Percentiles rank a stretch among this genome's conserved stretches.
Evolutionary conservation across 2,113 vertebrate genomes (phyloP).

Genomic region (Tupaia chinensis): DNA sequence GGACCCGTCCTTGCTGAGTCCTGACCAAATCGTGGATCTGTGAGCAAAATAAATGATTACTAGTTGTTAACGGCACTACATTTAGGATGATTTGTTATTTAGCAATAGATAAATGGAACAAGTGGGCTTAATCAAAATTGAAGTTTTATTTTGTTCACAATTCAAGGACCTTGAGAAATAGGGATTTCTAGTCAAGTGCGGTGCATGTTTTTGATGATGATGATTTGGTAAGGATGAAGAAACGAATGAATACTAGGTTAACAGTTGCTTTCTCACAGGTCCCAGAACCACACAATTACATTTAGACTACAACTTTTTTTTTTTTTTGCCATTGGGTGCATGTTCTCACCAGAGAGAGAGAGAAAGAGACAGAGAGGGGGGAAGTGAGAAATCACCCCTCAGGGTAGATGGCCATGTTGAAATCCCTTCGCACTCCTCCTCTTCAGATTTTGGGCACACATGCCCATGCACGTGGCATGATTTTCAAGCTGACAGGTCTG

Average conservation of each 20-base stretch:
- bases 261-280: background rate
- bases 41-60: background rate
- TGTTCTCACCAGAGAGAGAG: too few relatives aligned
- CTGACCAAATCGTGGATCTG: background rate
- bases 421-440: too few relatives aligned
- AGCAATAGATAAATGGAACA: constrained; percentile 8
- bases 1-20: background rate
- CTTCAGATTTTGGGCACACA: too few relatives aligned
- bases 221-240: background rate
- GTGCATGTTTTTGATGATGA: background rate
- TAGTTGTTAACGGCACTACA: constrained; percentile 21
- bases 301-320: background rate
- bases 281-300: background rate
- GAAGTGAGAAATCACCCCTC: too few relatives aligned
- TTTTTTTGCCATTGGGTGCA: too few relatives aligned
- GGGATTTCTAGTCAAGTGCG: background rate
- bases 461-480: too few relatives aligned
- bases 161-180: background rate
- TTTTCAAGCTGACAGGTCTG: too few relatives aligned
- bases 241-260: background rate
- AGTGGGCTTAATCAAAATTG: background rate
- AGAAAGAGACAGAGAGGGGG: too few relatives aligned
- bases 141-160: constrained; percentile 27
- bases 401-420: too few relatives aligned
- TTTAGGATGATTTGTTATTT: background rate